A percentile compares a stretch with the other conserved stretches of the same genome.
Evolutionary conservation across 2,888 invertebrate species (phyloP).

Genomic region (Chorisops tibialis): DNA sequence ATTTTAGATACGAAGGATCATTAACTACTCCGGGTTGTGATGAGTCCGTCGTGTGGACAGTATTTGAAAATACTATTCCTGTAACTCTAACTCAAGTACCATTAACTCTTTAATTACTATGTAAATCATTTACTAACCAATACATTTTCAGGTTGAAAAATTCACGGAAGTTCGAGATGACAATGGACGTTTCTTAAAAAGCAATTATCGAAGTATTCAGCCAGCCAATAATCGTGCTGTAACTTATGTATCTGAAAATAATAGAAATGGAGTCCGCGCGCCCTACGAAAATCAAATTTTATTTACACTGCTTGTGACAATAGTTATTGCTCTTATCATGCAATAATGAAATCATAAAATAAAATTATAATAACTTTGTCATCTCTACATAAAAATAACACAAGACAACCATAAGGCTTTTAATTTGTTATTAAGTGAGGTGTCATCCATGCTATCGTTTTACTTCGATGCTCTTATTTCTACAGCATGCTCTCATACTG

Average conservation of each 20-base stretch:
- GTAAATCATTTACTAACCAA: neutral
- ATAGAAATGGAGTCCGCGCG: no score
- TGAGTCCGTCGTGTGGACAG: slow-evolving; percentile 72
- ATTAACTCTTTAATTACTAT: neutral
- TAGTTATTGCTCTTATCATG: no score
- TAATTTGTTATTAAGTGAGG: no score
- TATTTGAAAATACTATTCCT: slow-evolving; percentile 57
- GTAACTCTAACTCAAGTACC: slow-evolving; percentile 55
- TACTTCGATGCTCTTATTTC: no score
- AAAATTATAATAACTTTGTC: no score
- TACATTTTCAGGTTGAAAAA: slow-evolving; percentile 45
- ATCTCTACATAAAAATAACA: no score
- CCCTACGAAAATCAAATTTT: no score
- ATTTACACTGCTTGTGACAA: no score
- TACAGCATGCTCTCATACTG: no score
- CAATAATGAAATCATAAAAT: no score
- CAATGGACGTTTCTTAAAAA: slow-evolving; percentile 42
- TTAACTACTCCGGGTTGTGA: slow-evolving; percentile 71
- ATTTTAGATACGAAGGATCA: slow-evolving; percentile 66
- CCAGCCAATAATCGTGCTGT: slow-evolving; percentile 43
- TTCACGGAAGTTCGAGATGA: slow-evolving; percentile 50
- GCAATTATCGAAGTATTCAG: slow-evolving; percentile 53
- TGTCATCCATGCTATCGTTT: no score
- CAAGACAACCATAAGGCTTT: no score
- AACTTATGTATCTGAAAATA: slow-evolving; percentile 37